A percentile compares a stretch with the other conserved stretches of the same genome.
Conservation (phyloP, 2,888 invertebrate species). For the Crocallis elinguaria region DNA sequence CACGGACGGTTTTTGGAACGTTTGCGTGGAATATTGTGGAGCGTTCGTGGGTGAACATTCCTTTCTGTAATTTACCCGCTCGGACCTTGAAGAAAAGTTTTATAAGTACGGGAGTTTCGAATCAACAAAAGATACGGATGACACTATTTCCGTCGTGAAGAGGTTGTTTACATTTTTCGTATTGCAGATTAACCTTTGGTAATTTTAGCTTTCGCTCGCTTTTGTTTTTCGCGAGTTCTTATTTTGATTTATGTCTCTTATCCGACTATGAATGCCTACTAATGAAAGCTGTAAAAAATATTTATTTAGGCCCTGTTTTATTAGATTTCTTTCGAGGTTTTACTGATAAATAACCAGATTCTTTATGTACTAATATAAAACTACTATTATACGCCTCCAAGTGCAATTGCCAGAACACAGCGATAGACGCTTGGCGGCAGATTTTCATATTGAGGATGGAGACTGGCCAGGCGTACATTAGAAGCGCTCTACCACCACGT, state of each 20-base stretch:
- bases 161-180: slow-evolving; percentile 25
- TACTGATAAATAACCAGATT: too few relatives aligned
- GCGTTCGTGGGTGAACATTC: too few relatives aligned
- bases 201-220: slow-evolving; percentile 11
- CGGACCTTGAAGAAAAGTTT: slow-evolving; percentile 22
- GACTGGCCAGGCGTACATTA: too few relatives aligned
- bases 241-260: slow-evolving; percentile 14
- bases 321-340: not conserved
- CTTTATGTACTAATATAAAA: too few relatives aligned
- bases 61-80: too few relatives aligned
- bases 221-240: slow-evolving; percentile 16
- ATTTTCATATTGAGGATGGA: too few relatives aligned
- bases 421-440: too few relatives aligned
- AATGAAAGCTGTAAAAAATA: slow-evolving; percentile 8
- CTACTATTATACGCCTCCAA: too few relatives aligned
- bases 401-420: too few relatives aligned
- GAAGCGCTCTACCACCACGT: too few relatives aligned
- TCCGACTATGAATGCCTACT: slow-evolving; percentile 10
- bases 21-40: too few relatives aligned
- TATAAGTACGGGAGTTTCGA: slow-evolving; percentile 10
- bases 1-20: too few relatives aligned
- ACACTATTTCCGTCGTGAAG: slow-evolving; percentile 15
- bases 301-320: not conserved
- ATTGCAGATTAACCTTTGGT: slow-evolving; percentile 9
- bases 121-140: slow-evolving; percentile 12